A percentile compares a stretch with the other conserved stretches of the same genome.
Evolutionary conservation across 2,797 vertebrate species (phyloP).

Genomic region (Odontamblyopus rebecca): DNA sequence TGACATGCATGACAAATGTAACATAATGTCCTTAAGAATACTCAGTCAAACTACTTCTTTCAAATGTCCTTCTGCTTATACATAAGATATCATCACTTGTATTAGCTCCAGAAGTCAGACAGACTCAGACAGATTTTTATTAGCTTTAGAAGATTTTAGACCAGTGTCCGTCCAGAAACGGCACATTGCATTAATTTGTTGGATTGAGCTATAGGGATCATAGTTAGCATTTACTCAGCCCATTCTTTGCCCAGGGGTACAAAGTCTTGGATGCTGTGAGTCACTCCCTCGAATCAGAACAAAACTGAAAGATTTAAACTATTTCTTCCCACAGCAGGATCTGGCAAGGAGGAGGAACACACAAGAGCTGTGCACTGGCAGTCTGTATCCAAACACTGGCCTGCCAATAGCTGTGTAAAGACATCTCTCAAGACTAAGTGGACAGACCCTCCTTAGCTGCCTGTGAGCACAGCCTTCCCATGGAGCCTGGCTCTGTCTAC

Average conservation of each 20-base stretch:
- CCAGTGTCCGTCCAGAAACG: conserved; percentile 22
- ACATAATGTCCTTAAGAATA: conserved; percentile 5
- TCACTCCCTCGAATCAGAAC: conserved; percentile 27
- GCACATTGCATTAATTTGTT: not conserved
- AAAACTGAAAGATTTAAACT: conserved; percentile 21
- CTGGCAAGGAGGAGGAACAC: conserved; percentile 38
- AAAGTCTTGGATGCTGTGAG: conserved; percentile 21
- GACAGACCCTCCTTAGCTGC: conserved; percentile 36
- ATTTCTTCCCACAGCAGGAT: conserved; percentile 46
- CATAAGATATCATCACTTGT: conserved; percentile 1
- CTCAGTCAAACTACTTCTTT: not conserved
- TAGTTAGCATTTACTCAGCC: conserved; percentile 1
- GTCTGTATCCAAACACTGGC: conserved; percentile 28
- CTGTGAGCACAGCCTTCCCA: conserved; percentile 20
- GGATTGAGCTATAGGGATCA: conserved; percentile 14
- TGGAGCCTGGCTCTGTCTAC: conserved; percentile 22
- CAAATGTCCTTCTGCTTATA: not conserved
- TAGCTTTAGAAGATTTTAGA: conserved; percentile 20
- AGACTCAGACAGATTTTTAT: conserved; percentile 9
- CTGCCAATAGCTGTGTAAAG: conserved; percentile 49
- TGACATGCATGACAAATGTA: conserved; percentile 10
- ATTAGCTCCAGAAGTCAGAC: conserved; percentile 8
- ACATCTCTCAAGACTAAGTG: conserved; percentile 41
- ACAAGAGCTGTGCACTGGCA: conserved; percentile 35
- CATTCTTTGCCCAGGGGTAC: conserved; percentile 27